Evolutionary conservation across 1,140 invertebrate genomes (phyloP).

Genomic region (Lasioglossum baleicum): DNA sequence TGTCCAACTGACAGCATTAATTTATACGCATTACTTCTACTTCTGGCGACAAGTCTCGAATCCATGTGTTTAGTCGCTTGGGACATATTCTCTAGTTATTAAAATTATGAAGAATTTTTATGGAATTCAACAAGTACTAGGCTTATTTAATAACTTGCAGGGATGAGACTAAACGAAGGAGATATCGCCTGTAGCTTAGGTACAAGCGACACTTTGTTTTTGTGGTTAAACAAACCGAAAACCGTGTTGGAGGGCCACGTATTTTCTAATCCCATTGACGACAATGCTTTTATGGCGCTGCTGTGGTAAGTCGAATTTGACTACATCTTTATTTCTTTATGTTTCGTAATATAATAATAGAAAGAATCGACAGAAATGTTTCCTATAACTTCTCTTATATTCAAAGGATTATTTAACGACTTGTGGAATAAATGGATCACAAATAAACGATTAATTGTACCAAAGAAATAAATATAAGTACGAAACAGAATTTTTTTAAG

Average conservation of each 20-base stretch:
- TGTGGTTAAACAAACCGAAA: conserved; percentile 87
- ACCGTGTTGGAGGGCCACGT: conserved; percentile 89
- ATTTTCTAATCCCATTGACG: conserved; percentile 90
- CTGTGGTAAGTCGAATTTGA: conserved; percentile 84
- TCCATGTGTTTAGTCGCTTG: background rate
- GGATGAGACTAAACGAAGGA: conserved; percentile 88
- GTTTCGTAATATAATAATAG: no score
- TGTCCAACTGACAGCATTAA: background rate
- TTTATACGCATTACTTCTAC: conserved; percentile 13
- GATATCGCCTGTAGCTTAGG: conserved; percentile 95
- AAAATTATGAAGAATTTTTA: background rate
- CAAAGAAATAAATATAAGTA: no score
- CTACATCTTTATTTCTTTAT: no score
- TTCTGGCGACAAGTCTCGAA: conserved; percentile 1
- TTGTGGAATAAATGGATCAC: no score
- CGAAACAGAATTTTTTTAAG: no score
- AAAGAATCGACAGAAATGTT: no score
- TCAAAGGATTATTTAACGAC: no score
- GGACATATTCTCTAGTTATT: background rate
- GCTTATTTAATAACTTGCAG: conserved; percentile 74
- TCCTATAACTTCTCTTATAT: no score
- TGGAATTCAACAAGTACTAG: background rate
- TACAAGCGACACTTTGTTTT: conserved; percentile 95
- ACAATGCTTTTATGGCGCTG: conserved; percentile 90
- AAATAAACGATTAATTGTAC: no score